These are phyloP conservation scores for Bergia sp. DNA, from an alignment of 92 coral and sea anemone species.

Conservation along the genomic window DNA sequence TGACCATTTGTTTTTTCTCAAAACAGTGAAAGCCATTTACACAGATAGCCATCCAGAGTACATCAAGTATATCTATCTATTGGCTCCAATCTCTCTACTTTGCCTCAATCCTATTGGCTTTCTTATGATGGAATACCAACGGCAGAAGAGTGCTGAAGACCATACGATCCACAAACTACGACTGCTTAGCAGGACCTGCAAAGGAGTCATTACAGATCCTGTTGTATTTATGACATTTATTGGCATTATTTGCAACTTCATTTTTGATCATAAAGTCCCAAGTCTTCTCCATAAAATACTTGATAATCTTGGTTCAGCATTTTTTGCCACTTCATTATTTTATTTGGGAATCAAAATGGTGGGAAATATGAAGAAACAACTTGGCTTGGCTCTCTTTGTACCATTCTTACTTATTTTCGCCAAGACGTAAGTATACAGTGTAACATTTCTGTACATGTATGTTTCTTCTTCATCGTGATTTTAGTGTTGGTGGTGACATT, in stretches of 20 bases:
- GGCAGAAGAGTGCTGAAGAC: conserved; percentile 53
- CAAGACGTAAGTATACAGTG: conserved; percentile 72
- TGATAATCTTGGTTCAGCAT: conserved; percentile 72
- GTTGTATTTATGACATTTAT: conserved; percentile 81
- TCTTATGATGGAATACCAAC: conserved; percentile 74
- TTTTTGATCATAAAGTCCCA: conserved; percentile 65
- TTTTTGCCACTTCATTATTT: conserved; percentile 85
- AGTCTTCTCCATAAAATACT: conserved; percentile 56
- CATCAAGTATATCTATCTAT: conserved; percentile 80
- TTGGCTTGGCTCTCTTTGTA: conserved; percentile 76
- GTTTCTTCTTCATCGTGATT: too few species aligned
- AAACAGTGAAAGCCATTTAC: conserved; percentile 82
- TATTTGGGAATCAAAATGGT: conserved; percentile 92
- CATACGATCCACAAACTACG: conserved; percentile 53
- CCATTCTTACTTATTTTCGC: conserved; percentile 79
- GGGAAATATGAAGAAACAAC: conserved; percentile 78
- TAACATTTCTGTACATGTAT: too few species aligned
- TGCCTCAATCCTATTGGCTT: conserved; percentile 75
- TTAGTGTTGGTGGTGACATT: too few species aligned
- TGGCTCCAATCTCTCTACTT: conserved; percentile 73
- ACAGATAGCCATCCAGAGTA: conserved; percentile 73
- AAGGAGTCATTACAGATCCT: conserved; percentile 72
- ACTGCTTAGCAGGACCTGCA: conserved; percentile 61
- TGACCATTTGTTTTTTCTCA: conserved; percentile 3
- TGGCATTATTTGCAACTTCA: conserved; percentile 74